Evolutionary conservation across 2,888 invertebrate species (phyloP).

Genomic region (Neoscelio sp.): DNA sequence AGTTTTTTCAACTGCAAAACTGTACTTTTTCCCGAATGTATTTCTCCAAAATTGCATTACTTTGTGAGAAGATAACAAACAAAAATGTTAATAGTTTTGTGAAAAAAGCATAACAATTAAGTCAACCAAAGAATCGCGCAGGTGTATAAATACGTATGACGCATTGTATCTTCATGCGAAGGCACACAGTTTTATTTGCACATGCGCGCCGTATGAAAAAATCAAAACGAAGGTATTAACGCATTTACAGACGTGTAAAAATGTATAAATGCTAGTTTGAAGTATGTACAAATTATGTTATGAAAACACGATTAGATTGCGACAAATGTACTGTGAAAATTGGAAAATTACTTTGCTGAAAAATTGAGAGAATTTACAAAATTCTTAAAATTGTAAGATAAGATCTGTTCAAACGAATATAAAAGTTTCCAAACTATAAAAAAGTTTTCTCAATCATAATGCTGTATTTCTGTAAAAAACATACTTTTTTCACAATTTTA

Average conservation of each 20-base stretch:
- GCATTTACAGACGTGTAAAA: constrained; percentile 49
- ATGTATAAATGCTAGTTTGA: constrained; percentile 44
- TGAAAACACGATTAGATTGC: constrained; percentile 19
- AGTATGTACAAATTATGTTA: constrained; percentile 50
- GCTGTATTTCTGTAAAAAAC: too few relatives aligned
- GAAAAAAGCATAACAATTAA: constrained; percentile 24
- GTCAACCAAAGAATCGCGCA: constrained; percentile 55
- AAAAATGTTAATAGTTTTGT: too few relatives aligned
- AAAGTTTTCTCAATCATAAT: too few relatives aligned
- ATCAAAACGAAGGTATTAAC: constrained; percentile 9
- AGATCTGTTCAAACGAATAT: too few relatives aligned
- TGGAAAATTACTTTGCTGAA: too few relatives aligned
- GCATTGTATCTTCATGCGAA: not conserved
- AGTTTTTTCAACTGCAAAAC: too few relatives aligned
- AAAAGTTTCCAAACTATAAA: too few relatives aligned
- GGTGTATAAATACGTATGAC: constrained; percentile 41
- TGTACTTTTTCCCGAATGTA: too few relatives aligned
- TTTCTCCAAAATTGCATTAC: too few relatives aligned
- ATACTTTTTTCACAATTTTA: too few relatives aligned
- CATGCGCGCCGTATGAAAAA: not conserved
- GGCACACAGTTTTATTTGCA: not conserved
- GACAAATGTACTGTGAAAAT: not conserved
- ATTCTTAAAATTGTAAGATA: not conserved
- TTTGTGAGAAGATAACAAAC: too few relatives aligned
- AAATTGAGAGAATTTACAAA: not conserved